Evolutionary conservation across 2,797 vertebrate genomes (phyloP).

Genomic region (Cynopterus sphinx): DNA sequence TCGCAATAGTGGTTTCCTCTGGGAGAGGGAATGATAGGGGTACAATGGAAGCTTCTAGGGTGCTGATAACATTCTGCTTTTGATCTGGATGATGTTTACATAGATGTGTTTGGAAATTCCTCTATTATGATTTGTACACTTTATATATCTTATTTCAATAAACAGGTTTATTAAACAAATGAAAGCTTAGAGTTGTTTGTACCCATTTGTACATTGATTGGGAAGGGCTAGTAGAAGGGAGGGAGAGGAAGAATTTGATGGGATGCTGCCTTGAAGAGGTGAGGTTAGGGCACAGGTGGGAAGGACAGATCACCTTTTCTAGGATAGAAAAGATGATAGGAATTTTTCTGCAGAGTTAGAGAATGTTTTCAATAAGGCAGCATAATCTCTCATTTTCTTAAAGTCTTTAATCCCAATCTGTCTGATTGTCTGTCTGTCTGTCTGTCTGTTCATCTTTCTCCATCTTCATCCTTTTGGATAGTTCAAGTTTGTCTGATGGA

Average conservation of each 20-base stretch:
- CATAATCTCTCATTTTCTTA: neutral
- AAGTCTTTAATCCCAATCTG: neutral
- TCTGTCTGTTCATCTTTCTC: neutral
- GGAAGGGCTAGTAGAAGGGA: neutral
- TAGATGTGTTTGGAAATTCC: neutral
- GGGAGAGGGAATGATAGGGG: neutral
- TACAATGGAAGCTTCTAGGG: neutral
- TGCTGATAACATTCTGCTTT: neutral
- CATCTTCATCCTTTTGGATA: neutral
- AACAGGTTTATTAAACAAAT: neutral
- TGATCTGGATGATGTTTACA: neutral
- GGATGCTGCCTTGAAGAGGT: neutral
- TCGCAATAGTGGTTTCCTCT: neutral
- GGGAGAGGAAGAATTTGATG: neutral
- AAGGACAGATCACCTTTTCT: neutral
- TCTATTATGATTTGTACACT: neutral
- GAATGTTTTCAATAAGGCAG: neutral
- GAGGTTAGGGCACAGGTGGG: neutral
- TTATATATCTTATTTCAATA: neutral
- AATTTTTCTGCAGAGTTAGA: neutral
- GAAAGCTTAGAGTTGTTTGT: neutral
- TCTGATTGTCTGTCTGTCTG: accelerated
- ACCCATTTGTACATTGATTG: neutral
- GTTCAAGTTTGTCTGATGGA: neutral
- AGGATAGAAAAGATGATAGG: neutral